A percentile compares a stretch with the other conserved stretches of the same genome.
These are phyloP conservation scores for Lithobates pipiens DNA, from an alignment of 2,797 vertebrate genomes.

Conservation along the genomic window DNA sequence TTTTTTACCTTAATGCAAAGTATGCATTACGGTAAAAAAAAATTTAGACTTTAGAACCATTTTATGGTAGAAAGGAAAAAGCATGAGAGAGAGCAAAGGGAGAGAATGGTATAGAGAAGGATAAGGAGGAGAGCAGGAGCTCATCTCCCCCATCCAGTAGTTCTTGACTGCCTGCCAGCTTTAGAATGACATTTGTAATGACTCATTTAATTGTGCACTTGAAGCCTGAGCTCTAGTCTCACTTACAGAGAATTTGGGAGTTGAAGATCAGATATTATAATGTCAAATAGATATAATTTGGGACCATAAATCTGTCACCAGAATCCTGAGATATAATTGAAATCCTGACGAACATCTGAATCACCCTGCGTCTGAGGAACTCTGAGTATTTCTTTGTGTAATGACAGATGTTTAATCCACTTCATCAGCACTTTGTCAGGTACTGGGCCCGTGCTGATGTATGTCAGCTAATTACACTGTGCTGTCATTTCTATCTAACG, in stretches of 20 bases:
- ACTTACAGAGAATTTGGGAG: conserved; percentile 18
- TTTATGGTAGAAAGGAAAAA: no score
- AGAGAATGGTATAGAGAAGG: neutral
- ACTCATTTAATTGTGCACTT: conserved; percentile 54
- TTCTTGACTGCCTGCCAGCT: conserved; percentile 18
- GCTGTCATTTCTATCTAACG: neutral
- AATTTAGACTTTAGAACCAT: no score
- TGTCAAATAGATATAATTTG: conserved; percentile 49
- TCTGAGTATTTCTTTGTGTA: conserved; percentile 27
- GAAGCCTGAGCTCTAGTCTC: conserved; percentile 21
- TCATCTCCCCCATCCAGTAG: neutral
- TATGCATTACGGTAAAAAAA: no score
- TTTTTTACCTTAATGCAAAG: no score
- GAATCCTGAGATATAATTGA: conserved; percentile 42
- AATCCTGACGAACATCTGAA: conserved; percentile 48
- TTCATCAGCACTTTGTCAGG: neutral
- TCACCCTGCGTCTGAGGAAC: conserved; percentile 4
- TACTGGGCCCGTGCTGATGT: neutral
- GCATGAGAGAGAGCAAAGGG: neutral
- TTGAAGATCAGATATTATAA: conserved; percentile 39
- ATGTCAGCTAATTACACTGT: neutral
- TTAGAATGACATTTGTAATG: conserved; percentile 42
- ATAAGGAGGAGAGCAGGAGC: neutral
- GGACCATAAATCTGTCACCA: conserved; percentile 33
- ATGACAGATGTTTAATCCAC: conserved; percentile 33